Evolutionary conservation across 1,140 invertebrate genomes (phyloP).

Genomic region (Monochamus saltuarius): DNA sequence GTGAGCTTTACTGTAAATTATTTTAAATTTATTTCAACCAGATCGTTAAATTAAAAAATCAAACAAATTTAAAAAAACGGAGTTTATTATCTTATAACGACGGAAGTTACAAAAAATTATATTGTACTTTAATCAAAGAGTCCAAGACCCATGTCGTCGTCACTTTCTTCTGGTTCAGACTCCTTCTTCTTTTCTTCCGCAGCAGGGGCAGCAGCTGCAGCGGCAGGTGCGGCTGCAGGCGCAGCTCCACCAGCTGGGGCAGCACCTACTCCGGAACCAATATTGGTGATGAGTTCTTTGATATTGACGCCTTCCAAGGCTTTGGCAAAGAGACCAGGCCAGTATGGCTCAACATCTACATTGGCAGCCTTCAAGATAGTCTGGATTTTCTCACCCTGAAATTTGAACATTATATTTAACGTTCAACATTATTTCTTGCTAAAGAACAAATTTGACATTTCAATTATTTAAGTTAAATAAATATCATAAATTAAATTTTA

Average conservation of each 20-base stretch:
- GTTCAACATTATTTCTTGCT: no score
- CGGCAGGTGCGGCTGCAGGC: constrained; percentile 62
- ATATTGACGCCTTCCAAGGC: constrained; percentile 93
- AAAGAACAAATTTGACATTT: no score
- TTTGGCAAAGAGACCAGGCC: constrained; percentile 98
- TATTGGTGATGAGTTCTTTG: constrained; percentile 91
- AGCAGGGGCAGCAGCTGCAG: constrained; percentile 66
- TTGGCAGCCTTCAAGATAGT: constrained; percentile 96
- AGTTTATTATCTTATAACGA: constrained; percentile 48
- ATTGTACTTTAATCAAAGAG: constrained; percentile 69
- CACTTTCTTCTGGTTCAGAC: constrained; percentile 80
- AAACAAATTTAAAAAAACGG: constrained; percentile 12
- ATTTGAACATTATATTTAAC: no score
- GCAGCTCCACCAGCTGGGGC: constrained; percentile 58
- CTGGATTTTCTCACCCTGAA: constrained; percentile 93
- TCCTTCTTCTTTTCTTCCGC: constrained; percentile 79
- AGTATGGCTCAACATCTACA: constrained; percentile 97
- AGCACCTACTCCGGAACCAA: constrained; percentile 87
- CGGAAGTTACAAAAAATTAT: constrained; percentile 46
- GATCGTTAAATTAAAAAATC: constrained; percentile 1
- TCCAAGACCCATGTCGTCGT: constrained; percentile 96
- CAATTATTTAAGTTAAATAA: no score
- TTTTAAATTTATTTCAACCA: constrained; percentile 1
- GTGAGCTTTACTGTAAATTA: no score
- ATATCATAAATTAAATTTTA: no score